Percentiles rank a stretch among this genome's conserved stretches.
Evolutionary conservation across 1,140 invertebrate species (phyloP).

Genomic region (Agrypnia vestita): DNA sequence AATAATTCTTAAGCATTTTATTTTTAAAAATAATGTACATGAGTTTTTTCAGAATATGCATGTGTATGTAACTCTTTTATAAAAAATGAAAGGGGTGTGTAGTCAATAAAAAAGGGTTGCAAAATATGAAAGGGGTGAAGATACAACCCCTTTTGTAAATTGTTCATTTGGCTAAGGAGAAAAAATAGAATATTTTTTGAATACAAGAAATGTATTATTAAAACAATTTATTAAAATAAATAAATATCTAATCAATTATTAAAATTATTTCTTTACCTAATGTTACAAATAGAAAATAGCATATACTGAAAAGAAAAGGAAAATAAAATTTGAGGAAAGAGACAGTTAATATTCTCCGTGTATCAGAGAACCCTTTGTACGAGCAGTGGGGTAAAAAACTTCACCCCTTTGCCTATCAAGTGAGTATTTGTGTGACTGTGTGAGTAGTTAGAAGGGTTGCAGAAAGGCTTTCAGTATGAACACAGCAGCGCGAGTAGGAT

Average conservation of each 20-base stretch:
- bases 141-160: conserved; percentile 42
- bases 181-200: not conserved
- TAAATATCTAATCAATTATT: not conserved
- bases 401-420: conserved; percentile 31
- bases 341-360: not conserved
- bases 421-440: conserved; percentile 21
- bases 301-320: not conserved
- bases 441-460: conserved; percentile 43
- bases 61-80: conserved; percentile 21
- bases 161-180: not conserved
- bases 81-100: conserved; percentile 53
- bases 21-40: conserved; percentile 4
- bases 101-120: conserved; percentile 54
- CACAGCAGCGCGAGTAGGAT: conserved; percentile 36
- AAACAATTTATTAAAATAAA: not conserved
- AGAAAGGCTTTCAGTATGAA: conserved; percentile 23
- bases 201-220: not conserved
- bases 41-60: conserved; percentile 13
- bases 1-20: not conserved
- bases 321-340: not conserved
- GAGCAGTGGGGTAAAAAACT: conserved; percentile 21
- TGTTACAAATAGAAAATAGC: too few relatives aligned
- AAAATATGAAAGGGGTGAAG: conserved; percentile 40
- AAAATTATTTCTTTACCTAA: not conserved
- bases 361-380: not conserved